Evolutionary conservation across 2,797 vertebrate species (phyloP), one percentile per base, ranked within the genome.

Genomic region (Ciconia nigra): DNA sequence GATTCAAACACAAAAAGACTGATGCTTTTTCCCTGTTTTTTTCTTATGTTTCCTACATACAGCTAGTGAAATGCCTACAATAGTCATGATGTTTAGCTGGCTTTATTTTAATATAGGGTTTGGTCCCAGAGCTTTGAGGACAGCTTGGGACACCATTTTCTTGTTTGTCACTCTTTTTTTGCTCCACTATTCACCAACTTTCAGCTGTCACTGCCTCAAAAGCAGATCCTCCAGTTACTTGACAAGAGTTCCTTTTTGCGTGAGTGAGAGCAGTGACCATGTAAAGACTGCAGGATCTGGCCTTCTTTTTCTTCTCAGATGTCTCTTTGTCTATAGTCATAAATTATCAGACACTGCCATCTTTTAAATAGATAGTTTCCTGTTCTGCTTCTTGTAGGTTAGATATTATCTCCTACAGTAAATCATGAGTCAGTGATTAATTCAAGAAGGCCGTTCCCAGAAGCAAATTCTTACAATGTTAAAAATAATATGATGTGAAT

Each of bases 341-440:
- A 95, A 96, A 97, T 96, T 96, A 95, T 96, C 93, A 91, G 49
- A 71, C 78, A 15, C 59, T 89, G 93, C 94, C 94, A 93, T 95
- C 96, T 95, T 94, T 87, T 80, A 94, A 97, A 96, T 95, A 93
- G 96, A 96, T 97, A 83, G 91, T 96, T 98, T 98, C 97, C 97
- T 98, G 96, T 95, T 97, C 96, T 96, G 94, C 92, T 78, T 72
- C 96, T 94, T 94, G 88, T 89, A 92, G 73, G 81, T 94, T 87
- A 93, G 86, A 94, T 96, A 61, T 83, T 94, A 97, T 97, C 91
- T 95, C 54, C 81, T 76, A 66, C 90, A 92, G 93, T 96, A 97
- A 97, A 97, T 96, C 92, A 90, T 78, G 90, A 95, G 94, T 96
- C 95, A 95, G 96, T 89, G 91, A 96, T 97, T 96, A 95, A 97